Base-by-base conservation (phyloP, 1,140 invertebrate species). In the Nasonia giraulti region DNA sequence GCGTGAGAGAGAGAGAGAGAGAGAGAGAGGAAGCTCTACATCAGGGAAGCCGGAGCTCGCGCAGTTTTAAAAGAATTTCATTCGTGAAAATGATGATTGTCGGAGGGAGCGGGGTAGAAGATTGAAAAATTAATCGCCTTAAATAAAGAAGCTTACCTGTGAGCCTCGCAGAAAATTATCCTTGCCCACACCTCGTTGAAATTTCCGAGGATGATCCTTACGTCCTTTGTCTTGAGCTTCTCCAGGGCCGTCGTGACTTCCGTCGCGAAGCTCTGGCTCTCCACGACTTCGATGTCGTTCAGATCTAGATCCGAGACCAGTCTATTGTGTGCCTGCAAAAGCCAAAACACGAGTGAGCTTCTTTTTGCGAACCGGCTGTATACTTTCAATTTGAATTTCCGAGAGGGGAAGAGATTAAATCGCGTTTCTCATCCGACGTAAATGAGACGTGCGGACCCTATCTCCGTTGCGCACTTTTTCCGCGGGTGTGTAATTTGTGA, bases 141-240 rank as follows among this genome's bases (percentile, higher is more conserved):
- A 83, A 77, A 83, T 68, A 83, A 83, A 82, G 81, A 8, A 83
- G 74, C 91, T 90, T 92, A 96, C 96, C 94, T 96, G 91, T 96
- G 96, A 76, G 98, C 98, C 91, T 98, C 97, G 92, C 99, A 99
- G 91, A 99, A 99, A 80, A 99, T 97, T 88, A 95, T 95, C 77
- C 97, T 94, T 0, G 98, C 98, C 97, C 98, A 98, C 47, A 96
- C 95, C 91, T 99, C 97, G 92, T 99, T 97, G 91, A 99, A 99
- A 93, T 99, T 99, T 10, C 98, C 98, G 84, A 99, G 93, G 88
- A 99, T 99, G 73, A 99, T 98, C 76, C 99, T 95, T 8, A 98
- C 97, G 90, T 99, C 98, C 90, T 98, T 98, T 85, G 97, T 96
- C 87, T 98, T 97, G 0, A 99, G 94, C 92, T 98, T 98, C 20